Percentiles rank a stretch among this genome's conserved stretches.
phyloP scores from a whole-genome alignment of 2,113 vertebrate species.

The Orthochromis malagaraziensis region DNA sequence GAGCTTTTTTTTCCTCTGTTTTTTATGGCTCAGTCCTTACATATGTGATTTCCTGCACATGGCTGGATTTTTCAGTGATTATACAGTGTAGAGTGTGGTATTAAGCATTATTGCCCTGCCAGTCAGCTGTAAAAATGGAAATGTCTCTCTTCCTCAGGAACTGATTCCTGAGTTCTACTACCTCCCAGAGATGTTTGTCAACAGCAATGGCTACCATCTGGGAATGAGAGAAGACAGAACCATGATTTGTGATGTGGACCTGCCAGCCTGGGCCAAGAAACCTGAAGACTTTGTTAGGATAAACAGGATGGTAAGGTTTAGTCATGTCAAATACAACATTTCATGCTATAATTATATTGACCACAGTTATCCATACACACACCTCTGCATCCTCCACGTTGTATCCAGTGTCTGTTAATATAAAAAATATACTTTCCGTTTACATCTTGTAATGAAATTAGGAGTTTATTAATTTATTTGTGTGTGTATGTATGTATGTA shows the following conservation, averaged over 20 bases:
- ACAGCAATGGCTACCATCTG: slow-evolving; percentile 89
- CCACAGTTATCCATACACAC: background rate
- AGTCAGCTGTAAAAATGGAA: background rate
- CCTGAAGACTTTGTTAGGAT: slow-evolving; percentile 96
- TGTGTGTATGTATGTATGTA: rapidly evolving
- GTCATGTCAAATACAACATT: background rate
- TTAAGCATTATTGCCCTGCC: background rate
- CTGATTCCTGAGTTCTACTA: slow-evolving; percentile 98
- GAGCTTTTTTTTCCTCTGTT: background rate
- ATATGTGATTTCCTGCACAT: background rate
- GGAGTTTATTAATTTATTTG: background rate
- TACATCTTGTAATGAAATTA: background rate
- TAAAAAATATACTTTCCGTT: background rate
- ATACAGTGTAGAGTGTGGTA: background rate
- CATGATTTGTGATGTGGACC: slow-evolving; percentile 86
- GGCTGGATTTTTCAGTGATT: background rate
- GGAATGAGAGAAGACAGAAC: slow-evolving; percentile 85
- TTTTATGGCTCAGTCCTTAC: background rate
- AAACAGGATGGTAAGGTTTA: slow-evolving; percentile 89
- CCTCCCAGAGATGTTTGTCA: slow-evolving; percentile 97
- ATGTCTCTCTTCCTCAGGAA: slow-evolving; percentile 70
- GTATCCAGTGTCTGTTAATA: background rate
- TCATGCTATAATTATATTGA: background rate
- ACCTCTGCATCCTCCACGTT: background rate
- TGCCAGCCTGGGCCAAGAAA: slow-evolving; percentile 93